These are phyloP conservation scores for Neodon shergylaensis DNA, from an alignment of 2,113 vertebrate genomes.

Conservation along the genomic window DNA sequence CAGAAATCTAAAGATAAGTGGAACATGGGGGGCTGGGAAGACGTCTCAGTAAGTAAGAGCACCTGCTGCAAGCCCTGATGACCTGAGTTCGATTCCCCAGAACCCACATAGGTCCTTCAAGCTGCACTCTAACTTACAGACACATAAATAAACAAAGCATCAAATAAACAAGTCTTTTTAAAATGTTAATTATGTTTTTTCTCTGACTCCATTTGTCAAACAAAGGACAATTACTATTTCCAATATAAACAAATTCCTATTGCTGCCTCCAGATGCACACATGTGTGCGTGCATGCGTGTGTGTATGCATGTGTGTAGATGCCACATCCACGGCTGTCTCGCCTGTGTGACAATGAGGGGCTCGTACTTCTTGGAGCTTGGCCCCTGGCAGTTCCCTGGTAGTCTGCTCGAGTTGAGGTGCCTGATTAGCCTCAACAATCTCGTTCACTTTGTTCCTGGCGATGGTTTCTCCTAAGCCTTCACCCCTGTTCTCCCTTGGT, in stretches of 20 bases:
- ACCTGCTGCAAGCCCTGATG: neutral
- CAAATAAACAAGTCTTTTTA: neutral
- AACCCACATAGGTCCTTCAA: neutral
- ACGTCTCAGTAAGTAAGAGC: neutral
- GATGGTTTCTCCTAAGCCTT: too few species aligned
- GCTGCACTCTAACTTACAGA: neutral
- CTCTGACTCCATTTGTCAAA: conserved; percentile 86
- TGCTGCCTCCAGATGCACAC: conserved; percentile 89
- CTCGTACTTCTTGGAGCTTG: too few species aligned
- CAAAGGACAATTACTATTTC: conserved; percentile 99
- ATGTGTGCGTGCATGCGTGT: conserved; percentile 53
- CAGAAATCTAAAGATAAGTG: neutral
- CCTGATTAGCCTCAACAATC: too few species aligned
- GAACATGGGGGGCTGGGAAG: neutral
- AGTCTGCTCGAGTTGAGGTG: too few species aligned
- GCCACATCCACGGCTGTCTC: too few species aligned
- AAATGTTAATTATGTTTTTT: neutral
- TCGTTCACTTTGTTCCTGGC: too few species aligned
- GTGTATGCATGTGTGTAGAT: conserved; percentile 83
- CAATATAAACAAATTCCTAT: conserved; percentile 98
- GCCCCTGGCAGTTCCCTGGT: too few species aligned
- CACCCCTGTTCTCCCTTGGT: too few species aligned
- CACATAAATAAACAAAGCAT: neutral
- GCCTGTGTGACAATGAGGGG: too few species aligned
- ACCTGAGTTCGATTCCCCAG: neutral